Evolutionary conservation across 2,113 vertebrate genomes (phyloP), one percentile per base, ranked within the genome.

Genomic region (Oncorhynchus kisutch): DNA sequence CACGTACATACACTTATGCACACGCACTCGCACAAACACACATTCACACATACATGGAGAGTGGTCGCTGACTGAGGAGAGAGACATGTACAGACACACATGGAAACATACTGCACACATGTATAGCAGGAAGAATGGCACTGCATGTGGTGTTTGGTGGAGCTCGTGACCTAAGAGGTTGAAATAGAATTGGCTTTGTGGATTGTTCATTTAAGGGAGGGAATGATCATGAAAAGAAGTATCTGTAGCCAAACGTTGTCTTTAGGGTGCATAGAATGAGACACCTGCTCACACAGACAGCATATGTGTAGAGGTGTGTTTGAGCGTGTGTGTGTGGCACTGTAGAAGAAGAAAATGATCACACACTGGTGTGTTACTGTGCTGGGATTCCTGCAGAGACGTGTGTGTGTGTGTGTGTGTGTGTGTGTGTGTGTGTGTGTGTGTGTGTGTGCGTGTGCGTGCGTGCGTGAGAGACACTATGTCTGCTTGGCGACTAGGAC

Each of bases 301-400:
- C 51, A 18, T 54, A 54, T 18, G 51, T 54, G 39, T 12, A 9
- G 9, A 45, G 39, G 51, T 54, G 51, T 54, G 51, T 45, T 11
- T 45, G 39, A 11, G 39, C 3, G 8, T 9, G 7, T 39, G 39
- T 13, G 49, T 20, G 59, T 12, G 59, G n/a, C 59, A 4, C 14
- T 54, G 51, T 14, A 54, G 51, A 54, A 54, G 51, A 54, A 54
- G 16, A 54, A 54, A 54, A 67, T 29, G 49, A n/a, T 54, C 71
- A 73, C 39, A 64, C 49, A 57, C 39, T 48, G 67, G 49, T 72
- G 34, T 57, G 27, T 29, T 31, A 34, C 25, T 67, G 79, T 68
- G 65, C 64, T 70, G 68, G 66, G 84, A 91, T 90, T 91, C 87
- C 84, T 85, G 80, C 79, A 85, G 82, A 87, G 87, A 77, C 79